Evolutionary conservation across 2,888 invertebrate species (phyloP), one percentile per base, ranked within the genome.

Genomic region (Lasioglossum calceatum): DNA sequence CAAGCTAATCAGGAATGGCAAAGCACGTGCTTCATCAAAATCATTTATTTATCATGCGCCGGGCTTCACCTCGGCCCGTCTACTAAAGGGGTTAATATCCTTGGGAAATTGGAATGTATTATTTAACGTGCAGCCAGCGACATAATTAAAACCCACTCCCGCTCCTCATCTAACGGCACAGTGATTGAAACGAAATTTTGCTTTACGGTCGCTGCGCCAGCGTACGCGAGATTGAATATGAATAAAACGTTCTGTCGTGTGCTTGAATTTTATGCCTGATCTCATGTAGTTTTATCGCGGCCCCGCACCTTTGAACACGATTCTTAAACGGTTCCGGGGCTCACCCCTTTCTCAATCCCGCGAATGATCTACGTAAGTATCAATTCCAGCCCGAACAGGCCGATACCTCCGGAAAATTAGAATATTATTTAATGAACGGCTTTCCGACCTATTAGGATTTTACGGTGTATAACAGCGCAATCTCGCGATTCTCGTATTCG

Each of bases 101-200:
- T 84, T 85, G 88, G 89, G 85, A 84, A 89, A 89, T 89, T 89
- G 89, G 81, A 74, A 86, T 85, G 80, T 85, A 85, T 89, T 84
- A 88, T 89, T 89, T 85, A 89, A 77, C 76, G 83, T 76, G 78
- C 78, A 32, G 64, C 79, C 36, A 50, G 77, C 76, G 77, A 81
- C 79, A 58, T 84, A 81, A 89, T 89, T 87, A 87, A 89, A 86
- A 73, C 14, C 86, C 75, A 75, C 50, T 61, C 16, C 58, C 36
- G n/a, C 50, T 58, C 14, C 70, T 36, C 16, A 23, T 67, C 61
- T 39, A 80, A 79, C 73, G 70, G n/a, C 27, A 32, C 79, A 70
- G 50, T 50, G 86, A 88, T 88, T 81, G 84, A 86, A 80, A 79
- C 74, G 75, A 82, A 79, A 84, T 72, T 83, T 84, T 32, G 36